Base-by-base conservation (phyloP, 92 coral and sea anemone genomes). In the Virgularia gustaviana region DNA sequence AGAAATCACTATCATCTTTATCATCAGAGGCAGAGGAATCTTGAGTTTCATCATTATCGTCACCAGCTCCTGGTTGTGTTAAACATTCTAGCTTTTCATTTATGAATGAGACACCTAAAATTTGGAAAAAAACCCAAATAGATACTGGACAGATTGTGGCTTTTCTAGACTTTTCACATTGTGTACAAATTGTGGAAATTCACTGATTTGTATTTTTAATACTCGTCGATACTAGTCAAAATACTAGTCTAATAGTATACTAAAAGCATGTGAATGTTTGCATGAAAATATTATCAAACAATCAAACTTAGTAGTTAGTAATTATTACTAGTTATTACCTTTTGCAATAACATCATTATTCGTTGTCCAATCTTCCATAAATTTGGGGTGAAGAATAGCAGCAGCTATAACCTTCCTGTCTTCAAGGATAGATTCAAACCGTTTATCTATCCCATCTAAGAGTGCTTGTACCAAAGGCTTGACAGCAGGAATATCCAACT, bases 361-460 rank as follows among this genome's bases (percentile, higher is more conserved):
- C 0, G 45, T 34, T 62, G 70, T 62, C 70, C 70, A 62, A n/a
- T n/a, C 15, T 1, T 62, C 70, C 15, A 34, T 62, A 30, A 62
- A 62, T n/a, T 32, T 62, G 31, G 70, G 70, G 70, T 62, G 70
- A 30, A 62, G 47, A 32, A 62, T 62, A 62, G 70, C 44, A 36
- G 70, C 70, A 34, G 70, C 70, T 9, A 62, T 62, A 19, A 62
- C 15, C 49, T 36, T 62, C 23, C 23, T n/a, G 70, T 62, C 70
- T 3, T 62, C 23, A 9, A 62, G 49, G 37, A 62, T 30, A 32
- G 25, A 32, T 62, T 6, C 70, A 62, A 62, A 62, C 49, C 70
- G 47, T 1, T 15, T 36, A 62, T 36, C 18, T 0, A 62, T 36
- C n/a, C 70, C 70, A 62, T 36, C 23, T 19, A 62, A 62, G 1